These are phyloP conservation scores for Leptinotarsa undecemlineata DNA, from an alignment of 1,140 invertebrate genomes.

Conservation along the genomic window DNA sequence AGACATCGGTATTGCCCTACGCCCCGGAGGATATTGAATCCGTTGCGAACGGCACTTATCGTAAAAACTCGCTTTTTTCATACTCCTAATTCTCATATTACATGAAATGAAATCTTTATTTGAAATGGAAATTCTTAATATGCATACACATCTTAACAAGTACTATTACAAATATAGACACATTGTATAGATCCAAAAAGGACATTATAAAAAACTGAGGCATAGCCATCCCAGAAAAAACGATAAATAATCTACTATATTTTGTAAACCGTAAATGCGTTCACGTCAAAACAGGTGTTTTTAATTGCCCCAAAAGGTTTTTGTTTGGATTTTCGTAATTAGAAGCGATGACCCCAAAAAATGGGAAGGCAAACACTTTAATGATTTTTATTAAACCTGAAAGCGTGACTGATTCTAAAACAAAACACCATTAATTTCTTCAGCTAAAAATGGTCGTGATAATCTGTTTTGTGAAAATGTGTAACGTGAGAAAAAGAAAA, in stretches of 20 bases:
- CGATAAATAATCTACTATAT: not conserved
- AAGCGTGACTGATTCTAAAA: constrained; percentile 20
- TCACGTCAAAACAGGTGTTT: constrained; percentile 10
- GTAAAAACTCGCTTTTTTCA: too few relatives aligned
- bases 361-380: constrained; percentile 11
- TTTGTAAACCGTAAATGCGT: not conserved
- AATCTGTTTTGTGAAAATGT: constrained; percentile 6
- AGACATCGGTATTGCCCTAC: too few relatives aligned
- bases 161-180: too few relatives aligned
- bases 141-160: too few relatives aligned
- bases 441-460: constrained; percentile 12
- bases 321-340: constrained; percentile 18
- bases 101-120: too few relatives aligned
- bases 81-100: too few relatives aligned
- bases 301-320: constrained; percentile 5
- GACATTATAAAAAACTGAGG: too few relatives aligned
- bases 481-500: constrained; percentile 17
- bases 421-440: constrained; percentile 17
- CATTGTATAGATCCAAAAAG: too few relatives aligned
- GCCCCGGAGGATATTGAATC: too few relatives aligned
- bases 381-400: constrained; percentile 14
- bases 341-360: constrained; percentile 11
- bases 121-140: too few relatives aligned
- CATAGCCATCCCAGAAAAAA: too few relatives aligned
- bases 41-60: too few relatives aligned